These are phyloP conservation scores for Bactericera cockerelli DNA, from an alignment of 1,140 invertebrate species.

Conservation along the genomic window DNA sequence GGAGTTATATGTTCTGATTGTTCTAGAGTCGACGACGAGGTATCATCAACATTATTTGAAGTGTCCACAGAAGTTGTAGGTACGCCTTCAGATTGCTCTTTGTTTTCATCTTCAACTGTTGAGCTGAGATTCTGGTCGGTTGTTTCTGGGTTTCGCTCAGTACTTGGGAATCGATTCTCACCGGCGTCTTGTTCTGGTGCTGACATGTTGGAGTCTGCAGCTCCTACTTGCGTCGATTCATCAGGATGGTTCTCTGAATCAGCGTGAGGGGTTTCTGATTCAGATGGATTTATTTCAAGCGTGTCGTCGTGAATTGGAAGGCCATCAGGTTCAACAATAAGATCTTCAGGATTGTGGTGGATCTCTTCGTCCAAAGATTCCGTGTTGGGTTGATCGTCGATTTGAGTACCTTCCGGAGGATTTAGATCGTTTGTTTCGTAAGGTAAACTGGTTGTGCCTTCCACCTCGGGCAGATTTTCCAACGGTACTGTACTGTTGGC, in stretches of 20 bases:
- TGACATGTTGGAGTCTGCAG: no score
- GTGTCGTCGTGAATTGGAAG: conserved; percentile 8
- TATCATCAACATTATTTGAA: no score
- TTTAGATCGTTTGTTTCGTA: conserved; percentile 6
- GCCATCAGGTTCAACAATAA: conserved; percentile 18
- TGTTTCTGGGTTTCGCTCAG: no score
- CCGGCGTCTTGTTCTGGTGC: no score
- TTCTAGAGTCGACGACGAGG: no score
- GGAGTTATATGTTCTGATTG: no score
- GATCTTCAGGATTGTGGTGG: conserved; percentile 15
- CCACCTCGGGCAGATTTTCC: not conserved
- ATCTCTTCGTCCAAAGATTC: conserved; percentile 16
- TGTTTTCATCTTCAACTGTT: no score
- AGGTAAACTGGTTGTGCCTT: not conserved
- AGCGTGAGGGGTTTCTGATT: conserved; percentile 13
- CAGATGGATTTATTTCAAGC: not conserved
- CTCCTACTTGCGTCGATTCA: not conserved
- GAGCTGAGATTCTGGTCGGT: no score
- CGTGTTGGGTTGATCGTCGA: conserved; percentile 5
- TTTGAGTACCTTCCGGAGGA: conserved; percentile 16
- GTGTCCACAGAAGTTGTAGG: no score
- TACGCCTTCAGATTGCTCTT: no score
- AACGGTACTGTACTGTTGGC: not conserved
- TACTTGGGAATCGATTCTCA: no score
- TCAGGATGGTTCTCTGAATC: no score